Evolutionary conservation across 2,113 vertebrate species (phyloP).

Genomic region (Merops nubicus): DNA sequence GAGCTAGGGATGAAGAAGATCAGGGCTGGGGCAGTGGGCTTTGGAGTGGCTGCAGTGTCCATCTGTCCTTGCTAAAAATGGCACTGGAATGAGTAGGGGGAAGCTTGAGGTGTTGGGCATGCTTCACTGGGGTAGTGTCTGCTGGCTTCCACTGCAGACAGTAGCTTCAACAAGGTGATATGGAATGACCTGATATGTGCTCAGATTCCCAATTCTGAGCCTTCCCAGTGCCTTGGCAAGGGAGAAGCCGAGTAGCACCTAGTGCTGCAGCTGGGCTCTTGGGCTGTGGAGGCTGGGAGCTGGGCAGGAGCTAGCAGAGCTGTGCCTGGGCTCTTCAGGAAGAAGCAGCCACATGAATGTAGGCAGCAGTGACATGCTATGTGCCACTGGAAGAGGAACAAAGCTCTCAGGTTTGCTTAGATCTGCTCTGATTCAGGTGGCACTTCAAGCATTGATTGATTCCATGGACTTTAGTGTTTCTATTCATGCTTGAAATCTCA

Average conservation of each 20-base stretch:
- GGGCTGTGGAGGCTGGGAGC: neutral
- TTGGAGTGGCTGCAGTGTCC: accelerated
- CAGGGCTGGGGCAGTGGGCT: accelerated
- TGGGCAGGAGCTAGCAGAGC: neutral
- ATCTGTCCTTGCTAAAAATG: neutral
- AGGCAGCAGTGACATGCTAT: neutral
- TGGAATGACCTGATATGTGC: neutral
- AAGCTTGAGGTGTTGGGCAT: accelerated
- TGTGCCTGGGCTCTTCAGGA: neutral
- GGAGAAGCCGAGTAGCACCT: neutral
- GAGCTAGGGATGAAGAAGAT: neutral
- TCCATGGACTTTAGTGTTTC: neutral
- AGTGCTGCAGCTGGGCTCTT: neutral
- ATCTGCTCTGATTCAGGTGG: neutral
- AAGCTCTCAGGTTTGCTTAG: accelerated
- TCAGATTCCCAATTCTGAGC: accelerated
- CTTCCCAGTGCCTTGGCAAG: neutral
- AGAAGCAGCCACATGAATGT: neutral
- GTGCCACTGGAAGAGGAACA: neutral
- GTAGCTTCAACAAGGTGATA: neutral
- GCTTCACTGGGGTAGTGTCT: neutral
- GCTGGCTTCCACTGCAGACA: neutral
- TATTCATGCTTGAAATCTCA: neutral
- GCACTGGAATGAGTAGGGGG: neutral
- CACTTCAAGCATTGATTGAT: accelerated